Conservation (phyloP, 2,888 invertebrate genomes). For the Saturnia pavonia region DNA sequence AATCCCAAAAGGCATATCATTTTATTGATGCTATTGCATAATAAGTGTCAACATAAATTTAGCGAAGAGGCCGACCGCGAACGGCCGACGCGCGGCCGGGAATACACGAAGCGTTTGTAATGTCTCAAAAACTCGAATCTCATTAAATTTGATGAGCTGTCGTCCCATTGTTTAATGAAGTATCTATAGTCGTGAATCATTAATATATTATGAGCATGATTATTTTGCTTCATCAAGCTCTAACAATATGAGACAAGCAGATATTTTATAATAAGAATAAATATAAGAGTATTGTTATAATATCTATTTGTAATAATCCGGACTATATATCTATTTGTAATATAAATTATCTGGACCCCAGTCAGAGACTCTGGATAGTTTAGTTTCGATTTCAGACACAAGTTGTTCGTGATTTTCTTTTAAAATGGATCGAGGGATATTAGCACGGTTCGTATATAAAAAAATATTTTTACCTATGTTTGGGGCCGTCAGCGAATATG, state of each 20-base stretch:
- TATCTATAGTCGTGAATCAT: not conserved
- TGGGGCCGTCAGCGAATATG: no score
- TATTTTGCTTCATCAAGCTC: not conserved
- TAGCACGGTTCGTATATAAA: no score
- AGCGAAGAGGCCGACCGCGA: not conserved
- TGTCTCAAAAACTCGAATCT: not conserved
- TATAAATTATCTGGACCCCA: no score
- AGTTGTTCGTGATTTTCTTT: no score
- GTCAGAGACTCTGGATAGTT: no score
- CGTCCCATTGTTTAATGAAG: conserved; percentile 4
- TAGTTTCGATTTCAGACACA: no score
- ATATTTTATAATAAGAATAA: not conserved
- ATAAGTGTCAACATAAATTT: conserved; percentile 14
- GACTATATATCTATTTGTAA: no score
- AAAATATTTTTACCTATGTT: no score
- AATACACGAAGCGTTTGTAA: not conserved
- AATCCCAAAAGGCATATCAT: not conserved
- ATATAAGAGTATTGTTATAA: no score
- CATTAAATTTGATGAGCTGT: conserved; percentile 9
- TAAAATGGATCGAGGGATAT: no score
- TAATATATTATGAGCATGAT: not conserved
- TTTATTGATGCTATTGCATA: not conserved
- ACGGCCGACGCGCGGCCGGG: not conserved
- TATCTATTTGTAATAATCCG: no score
- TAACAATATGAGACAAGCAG: not conserved